These are phyloP conservation scores for Dasyprocta punctata DNA, from an alignment of 2,113 vertebrate species.

Conservation along the genomic window DNA sequence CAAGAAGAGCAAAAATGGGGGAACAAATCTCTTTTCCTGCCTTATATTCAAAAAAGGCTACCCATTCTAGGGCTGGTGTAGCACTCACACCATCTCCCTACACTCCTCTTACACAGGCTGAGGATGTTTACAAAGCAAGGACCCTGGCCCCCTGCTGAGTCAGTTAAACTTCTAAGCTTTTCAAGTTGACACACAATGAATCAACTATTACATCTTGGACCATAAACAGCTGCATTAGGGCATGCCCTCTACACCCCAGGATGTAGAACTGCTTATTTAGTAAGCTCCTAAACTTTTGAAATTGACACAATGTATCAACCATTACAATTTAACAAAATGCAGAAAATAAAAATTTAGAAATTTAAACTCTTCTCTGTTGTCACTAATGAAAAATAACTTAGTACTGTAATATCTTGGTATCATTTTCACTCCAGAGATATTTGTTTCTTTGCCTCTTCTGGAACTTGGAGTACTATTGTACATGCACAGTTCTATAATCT, in stretches of 20 bases:
- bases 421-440: background rate
- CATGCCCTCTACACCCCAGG: background rate
- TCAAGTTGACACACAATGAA: background rate
- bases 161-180: background rate
- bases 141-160: background rate
- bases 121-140: background rate
- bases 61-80: background rate
- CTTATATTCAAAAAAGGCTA: background rate
- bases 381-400: background rate
- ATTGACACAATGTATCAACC: background rate
- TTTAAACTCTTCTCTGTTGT: background rate
- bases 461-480: background rate
- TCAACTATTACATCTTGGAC: background rate
- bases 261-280: background rate
- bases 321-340: background rate
- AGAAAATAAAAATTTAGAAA: constrained; percentile 7
- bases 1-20: background rate
- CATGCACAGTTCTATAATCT: background rate
- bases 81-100: background rate
- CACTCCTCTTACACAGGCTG: background rate
- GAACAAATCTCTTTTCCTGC: background rate
- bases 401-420: background rate
- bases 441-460: background rate
- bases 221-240: background rate
- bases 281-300: background rate